A percentile compares a stretch with the other conserved stretches of the same genome.
These are phyloP conservation scores for Martes martes DNA, from an alignment of 2,113 vertebrate species.

Conservation along the genomic window DNA sequence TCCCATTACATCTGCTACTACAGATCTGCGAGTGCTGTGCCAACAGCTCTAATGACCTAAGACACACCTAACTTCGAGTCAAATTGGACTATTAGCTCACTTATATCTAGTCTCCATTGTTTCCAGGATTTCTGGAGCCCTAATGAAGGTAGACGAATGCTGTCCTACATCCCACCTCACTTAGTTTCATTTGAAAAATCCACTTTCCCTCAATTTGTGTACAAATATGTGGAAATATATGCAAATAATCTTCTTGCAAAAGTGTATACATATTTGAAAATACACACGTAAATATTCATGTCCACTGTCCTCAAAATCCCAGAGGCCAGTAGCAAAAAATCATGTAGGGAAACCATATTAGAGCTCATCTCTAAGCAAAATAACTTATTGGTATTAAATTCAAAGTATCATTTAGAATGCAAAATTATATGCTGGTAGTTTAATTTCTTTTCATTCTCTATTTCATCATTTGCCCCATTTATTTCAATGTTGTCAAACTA, in stretches of 20 bases:
- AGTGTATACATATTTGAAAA: slow-evolving; percentile 14
- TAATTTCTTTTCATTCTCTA: slow-evolving; percentile 5
- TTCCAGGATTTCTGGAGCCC: background rate
- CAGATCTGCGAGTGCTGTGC: background rate
- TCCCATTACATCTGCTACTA: background rate
- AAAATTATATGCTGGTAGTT: background rate
- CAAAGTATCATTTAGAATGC: background rate
- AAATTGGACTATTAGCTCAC: background rate
- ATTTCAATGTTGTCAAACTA: background rate
- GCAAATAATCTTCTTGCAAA: slow-evolving; percentile 7
- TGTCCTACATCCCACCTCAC: background rate
- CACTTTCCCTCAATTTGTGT: background rate
- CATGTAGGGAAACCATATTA: background rate
- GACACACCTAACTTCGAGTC: background rate
- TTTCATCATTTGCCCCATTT: background rate
- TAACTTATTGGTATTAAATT: background rate
- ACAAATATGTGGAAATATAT: slow-evolving; percentile 47
- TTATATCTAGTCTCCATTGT: background rate
- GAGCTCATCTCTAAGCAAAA: slow-evolving; percentile 20
- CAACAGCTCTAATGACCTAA: background rate
- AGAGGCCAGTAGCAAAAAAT: background rate
- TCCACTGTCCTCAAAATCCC: slow-evolving; percentile 6
- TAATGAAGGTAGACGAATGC: background rate
- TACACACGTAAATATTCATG: slow-evolving; percentile 37
- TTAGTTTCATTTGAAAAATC: background rate